phyloP scores from a whole-genome alignment of 2,797 vertebrate genomes.

The Eupleurogrammus muticus region DNA sequence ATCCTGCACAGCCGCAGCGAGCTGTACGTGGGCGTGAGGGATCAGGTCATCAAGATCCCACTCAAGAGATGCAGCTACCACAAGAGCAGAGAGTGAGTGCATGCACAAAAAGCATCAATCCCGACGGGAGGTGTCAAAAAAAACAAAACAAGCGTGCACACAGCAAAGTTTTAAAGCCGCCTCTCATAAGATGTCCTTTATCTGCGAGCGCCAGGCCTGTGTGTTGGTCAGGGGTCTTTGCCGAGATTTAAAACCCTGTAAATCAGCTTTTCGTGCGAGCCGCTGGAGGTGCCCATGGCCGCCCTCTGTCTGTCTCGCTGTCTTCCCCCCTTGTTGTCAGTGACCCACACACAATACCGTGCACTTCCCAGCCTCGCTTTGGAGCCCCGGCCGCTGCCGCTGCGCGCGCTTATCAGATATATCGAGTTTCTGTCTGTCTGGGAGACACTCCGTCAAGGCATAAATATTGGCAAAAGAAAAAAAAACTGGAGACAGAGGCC shows the following conservation, averaged over 20 bases:
- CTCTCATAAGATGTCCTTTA: slow-evolving; percentile 66
- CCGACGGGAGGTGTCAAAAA: slow-evolving; percentile 47
- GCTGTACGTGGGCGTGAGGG: slow-evolving; percentile 93
- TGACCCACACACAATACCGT: slow-evolving; percentile 19
- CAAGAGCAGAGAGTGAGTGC: slow-evolving; percentile 90
- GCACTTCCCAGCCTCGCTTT: slow-evolving; percentile 2
- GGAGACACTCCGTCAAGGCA: slow-evolving; percentile 46
- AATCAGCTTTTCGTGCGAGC: slow-evolving; percentile 75
- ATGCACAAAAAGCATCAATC: slow-evolving; percentile 52
- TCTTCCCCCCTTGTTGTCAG: slow-evolving; percentile 27
- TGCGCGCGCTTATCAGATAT: slow-evolving; percentile 53
- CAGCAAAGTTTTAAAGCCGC: slow-evolving; percentile 51
- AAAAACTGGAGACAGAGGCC: slow-evolving; percentile 52
- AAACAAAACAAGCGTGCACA: slow-evolving; percentile 57
- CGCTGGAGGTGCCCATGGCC: slow-evolving; percentile 54
- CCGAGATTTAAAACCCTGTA: slow-evolving; percentile 67
- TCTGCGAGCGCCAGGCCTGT: slow-evolving; percentile 65
- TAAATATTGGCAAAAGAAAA: slow-evolving; percentile 63
- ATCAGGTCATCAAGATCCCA: slow-evolving; percentile 94
- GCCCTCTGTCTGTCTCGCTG: slow-evolving; percentile 48
- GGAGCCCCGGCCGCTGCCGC: background rate
- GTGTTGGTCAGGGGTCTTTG: slow-evolving; percentile 56
- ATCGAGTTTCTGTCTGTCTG: slow-evolving; percentile 64
- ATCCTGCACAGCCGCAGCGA: slow-evolving; percentile 95
- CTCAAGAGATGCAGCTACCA: slow-evolving; percentile 95